Evolutionary conservation across 2,797 vertebrate genomes (phyloP).

Genomic region (Anabacerthia variegaticeps): DNA sequence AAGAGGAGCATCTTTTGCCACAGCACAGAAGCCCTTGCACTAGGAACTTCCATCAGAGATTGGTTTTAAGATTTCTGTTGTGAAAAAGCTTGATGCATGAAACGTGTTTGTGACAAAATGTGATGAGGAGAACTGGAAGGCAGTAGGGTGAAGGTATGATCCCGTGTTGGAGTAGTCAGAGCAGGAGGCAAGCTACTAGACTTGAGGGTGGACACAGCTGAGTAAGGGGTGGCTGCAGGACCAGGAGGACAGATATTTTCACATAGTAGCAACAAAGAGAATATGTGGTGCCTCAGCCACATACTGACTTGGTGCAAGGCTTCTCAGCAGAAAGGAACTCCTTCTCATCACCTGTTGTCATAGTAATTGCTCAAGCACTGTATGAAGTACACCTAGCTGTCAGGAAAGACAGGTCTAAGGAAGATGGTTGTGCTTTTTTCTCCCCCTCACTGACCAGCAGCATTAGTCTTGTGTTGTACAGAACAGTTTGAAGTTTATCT

Average conservation of each 20-base stretch:
- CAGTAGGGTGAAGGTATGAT: neutral
- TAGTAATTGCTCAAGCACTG: neutral
- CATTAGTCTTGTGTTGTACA: neutral
- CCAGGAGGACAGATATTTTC: neutral
- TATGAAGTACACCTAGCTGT: neutral
- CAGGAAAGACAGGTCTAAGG: neutral
- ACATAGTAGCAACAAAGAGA: fast-evolving
- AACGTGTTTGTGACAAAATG: neutral
- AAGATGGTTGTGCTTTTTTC: neutral
- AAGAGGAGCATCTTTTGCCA: neutral
- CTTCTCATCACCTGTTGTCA: neutral
- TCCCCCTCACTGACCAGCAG: neutral
- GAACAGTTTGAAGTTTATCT: neutral
- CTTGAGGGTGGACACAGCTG: neutral
- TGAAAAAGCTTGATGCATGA: neutral
- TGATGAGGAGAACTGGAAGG: fast-evolving
- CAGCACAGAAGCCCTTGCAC: neutral
- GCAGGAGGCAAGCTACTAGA: neutral
- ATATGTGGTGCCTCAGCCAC: fast-evolving
- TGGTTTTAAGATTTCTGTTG: neutral
- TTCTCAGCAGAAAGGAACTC: neutral
- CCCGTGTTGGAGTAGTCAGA: neutral
- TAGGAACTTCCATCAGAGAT: fast-evolving
- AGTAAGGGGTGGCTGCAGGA: neutral
- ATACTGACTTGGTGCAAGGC: neutral